A percentile compares a stretch with the other conserved stretches of the same genome.
Evolutionary conservation across 2,113 vertebrate species (phyloP).

Genomic region (Amblyopsis rosae): DNA sequence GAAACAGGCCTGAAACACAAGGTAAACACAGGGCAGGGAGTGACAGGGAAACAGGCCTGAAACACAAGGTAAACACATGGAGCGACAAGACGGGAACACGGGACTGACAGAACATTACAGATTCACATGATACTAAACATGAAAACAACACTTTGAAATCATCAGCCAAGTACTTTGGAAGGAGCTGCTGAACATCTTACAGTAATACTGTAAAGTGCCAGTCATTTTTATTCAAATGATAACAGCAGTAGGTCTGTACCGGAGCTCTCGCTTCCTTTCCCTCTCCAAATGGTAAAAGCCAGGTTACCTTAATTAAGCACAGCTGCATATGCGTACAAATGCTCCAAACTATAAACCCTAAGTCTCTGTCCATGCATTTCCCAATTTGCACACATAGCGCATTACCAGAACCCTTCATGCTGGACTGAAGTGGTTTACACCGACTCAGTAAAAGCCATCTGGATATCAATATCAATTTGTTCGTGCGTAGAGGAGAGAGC

Average conservation of each 20-base stretch:
- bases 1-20: too few relatives aligned
- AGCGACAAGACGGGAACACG: too few relatives aligned
- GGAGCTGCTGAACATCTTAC: too few relatives aligned
- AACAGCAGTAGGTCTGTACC: not conserved
- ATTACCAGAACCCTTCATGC: slow-evolving; percentile 42
- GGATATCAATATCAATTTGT: not conserved
- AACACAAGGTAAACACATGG: too few relatives aligned
- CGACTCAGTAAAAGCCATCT: not conserved
- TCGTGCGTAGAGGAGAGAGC: not conserved
- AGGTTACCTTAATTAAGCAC: slow-evolving; percentile 16
- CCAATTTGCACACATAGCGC: slow-evolving; percentile 19
- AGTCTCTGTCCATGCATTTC: not conserved
- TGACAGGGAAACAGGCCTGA: too few relatives aligned
- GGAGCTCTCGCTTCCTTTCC: slow-evolving; percentile 19
- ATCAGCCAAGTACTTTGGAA: not conserved
- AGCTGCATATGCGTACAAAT: slow-evolving; percentile 39
- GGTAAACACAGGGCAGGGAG: too few relatives aligned
- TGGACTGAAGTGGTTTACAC: not conserved
- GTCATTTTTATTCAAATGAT: not conserved
- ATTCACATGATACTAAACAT: not conserved
- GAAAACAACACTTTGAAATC: not conserved
- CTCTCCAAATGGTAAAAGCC: slow-evolving; percentile 23
- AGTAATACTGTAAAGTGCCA: not conserved
- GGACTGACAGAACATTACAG: too few relatives aligned
- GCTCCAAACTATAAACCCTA: slow-evolving; percentile 20